These are phyloP conservation scores for Pterostichus madidus DNA, from an alignment of 2,888 invertebrate genomes.

Conservation along the genomic window DNA sequence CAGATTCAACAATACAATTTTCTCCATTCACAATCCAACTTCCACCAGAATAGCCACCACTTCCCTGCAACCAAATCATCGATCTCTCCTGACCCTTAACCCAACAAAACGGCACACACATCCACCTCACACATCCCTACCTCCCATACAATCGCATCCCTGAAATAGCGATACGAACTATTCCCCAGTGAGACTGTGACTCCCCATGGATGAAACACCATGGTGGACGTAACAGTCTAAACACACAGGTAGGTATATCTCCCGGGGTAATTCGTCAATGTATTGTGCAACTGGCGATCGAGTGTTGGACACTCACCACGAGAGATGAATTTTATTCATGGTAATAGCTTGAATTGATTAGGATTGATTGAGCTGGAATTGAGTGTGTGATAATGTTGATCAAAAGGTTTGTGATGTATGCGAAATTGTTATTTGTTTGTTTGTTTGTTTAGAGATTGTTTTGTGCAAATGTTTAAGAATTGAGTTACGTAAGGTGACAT, in stretches of 20 bases:
- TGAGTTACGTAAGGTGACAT: no score
- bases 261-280: slow-evolving; percentile 1
- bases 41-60: background rate
- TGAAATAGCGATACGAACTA: background rate
- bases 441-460: background rate
- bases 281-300: slow-evolving; percentile 24
- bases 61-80: slow-evolving; percentile 17
- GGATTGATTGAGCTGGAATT: slow-evolving; percentile 1
- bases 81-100: slow-evolving; percentile 10
- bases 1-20: slow-evolving; percentile 20
- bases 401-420: slow-evolving; percentile 10
- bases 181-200: slow-evolving; percentile 8
- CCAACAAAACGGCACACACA: background rate
- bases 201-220: background rate
- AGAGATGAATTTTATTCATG: slow-evolving; percentile 35
- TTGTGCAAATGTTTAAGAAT: no score
- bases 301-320: slow-evolving; percentile 4
- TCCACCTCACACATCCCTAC: background rate
- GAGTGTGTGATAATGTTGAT: background rate
- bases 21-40: slow-evolving; percentile 17
- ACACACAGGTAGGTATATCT: slow-evolving; percentile 18
- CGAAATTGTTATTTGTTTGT: background rate
- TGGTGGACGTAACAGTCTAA: background rate
- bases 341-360: slow-evolving; percentile 30
- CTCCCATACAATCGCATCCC: background rate